A percentile compares a stretch with the other conserved stretches of the same genome.
Conservation (phyloP, 2,888 invertebrate species). For the Eurytoma californica region DNA sequence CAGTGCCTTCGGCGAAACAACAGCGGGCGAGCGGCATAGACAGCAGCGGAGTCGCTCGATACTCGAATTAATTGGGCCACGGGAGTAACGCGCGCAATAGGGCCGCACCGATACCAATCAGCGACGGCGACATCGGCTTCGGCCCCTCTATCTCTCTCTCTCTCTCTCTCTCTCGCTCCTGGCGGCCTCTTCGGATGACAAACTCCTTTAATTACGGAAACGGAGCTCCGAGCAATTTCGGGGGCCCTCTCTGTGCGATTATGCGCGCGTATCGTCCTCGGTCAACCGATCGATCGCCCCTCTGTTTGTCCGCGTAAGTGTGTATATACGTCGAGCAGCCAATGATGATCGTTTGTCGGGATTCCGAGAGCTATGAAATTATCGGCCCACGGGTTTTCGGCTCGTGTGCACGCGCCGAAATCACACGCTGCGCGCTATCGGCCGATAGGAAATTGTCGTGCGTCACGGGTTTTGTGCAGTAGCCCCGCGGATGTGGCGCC, state of each 20-base stretch:
- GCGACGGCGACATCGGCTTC: slow-evolving; percentile 68
- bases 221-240: slow-evolving; percentile 57
- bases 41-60: slow-evolving; percentile 55
- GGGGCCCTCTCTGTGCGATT: background rate
- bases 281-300: no score
- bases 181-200: slow-evolving; percentile 66
- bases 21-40: slow-evolving; percentile 8
- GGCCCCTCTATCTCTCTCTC: slow-evolving; percentile 31
- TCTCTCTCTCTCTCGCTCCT: background rate
- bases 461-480: slow-evolving; percentile 19
- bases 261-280: no score
- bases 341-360: slow-evolving; percentile 39
- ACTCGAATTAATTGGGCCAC: slow-evolving; percentile 72
- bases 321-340: background rate
- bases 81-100: slow-evolving; percentile 66
- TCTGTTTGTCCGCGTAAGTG: no score
- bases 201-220: slow-evolving; percentile 73
- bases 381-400: slow-evolving; percentile 20
- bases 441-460: slow-evolving; percentile 35
- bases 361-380: slow-evolving; percentile 42
- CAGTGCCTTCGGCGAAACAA: slow-evolving; percentile 17
- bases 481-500: slow-evolving; percentile 7
- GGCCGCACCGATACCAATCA: slow-evolving; percentile 72
- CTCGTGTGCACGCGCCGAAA: background rate
- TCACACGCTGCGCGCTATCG: slow-evolving; percentile 28